Evolutionary conservation across 2,113 vertebrate genomes (phyloP).

Genomic region (Clarias macrocephalus): DNA sequence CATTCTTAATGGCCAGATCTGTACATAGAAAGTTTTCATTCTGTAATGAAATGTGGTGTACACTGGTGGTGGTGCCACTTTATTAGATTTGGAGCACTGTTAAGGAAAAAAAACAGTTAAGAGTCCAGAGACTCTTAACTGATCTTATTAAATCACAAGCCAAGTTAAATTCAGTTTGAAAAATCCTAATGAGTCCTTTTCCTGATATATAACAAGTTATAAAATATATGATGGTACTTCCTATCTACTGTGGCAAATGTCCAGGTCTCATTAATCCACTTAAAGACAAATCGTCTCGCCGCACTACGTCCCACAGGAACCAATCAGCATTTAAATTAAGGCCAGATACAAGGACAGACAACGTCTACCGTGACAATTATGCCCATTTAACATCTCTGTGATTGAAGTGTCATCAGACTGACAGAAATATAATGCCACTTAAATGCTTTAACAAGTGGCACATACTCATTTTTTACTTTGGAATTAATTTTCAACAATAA

Average conservation of each 20-base stretch:
- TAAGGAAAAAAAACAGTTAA: neutral
- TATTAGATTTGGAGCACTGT: neutral
- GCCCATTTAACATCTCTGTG: neutral
- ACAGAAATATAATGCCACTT: neutral
- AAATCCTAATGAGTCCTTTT: neutral
- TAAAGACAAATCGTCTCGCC: neutral
- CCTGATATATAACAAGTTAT: neutral
- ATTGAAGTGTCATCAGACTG: neutral
- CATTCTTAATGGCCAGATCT: no score
- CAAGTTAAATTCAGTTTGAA: neutral
- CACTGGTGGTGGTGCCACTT: neutral
- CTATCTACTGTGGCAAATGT: neutral
- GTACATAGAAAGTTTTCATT: no score
- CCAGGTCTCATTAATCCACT: neutral
- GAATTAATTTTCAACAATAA: neutral
- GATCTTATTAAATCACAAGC: neutral
- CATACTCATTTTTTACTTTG: neutral
- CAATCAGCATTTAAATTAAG: constrained; percentile 8
- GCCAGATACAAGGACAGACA: neutral
- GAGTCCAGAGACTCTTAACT: neutral
- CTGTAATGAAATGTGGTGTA: neutral
- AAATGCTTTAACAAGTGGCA: neutral
- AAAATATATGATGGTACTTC: neutral
- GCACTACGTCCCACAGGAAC: neutral
- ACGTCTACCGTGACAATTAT: neutral